Base-by-base conservation (phyloP, 2,888 invertebrate genomes). In the Bugula neritina region DNA sequence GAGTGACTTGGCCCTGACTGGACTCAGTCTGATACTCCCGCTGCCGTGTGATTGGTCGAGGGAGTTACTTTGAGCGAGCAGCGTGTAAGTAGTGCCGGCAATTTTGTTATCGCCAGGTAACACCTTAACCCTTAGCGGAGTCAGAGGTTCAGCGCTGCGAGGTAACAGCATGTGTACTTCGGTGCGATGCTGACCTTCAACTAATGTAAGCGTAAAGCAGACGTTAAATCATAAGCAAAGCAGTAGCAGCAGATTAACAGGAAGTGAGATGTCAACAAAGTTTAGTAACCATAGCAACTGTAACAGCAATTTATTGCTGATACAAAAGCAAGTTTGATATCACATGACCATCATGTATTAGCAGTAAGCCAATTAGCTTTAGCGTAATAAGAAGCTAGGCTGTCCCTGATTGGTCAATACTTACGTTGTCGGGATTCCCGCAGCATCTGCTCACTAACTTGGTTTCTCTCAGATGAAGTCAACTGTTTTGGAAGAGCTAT, bases 161-260 rank as follows among this genome's bases (percentile, higher is more conserved):
- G 21, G 63, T 63, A 63, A 63, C 63, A 63, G 27, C 63, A 63
- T 63, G 27, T 63, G 34, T 27, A 63, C 27, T 31, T 63, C 63
- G 10, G 63, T 63, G 31, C 63, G 63, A 31, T 63, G 63, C 10
- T 31, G 27, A 31, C 31, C 63, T 25, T 63, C 63, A 13, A 63
- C 63, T 63, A 43, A 43, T 5, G 43, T 43, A 43, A n/a, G n/a
- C n/a, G n/a, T n/a, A n/a, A n/a, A n/a, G n/a, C n/a, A n/a, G n/a
- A n/a, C n/a, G n/a, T n/a, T n/a, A n/a, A n/a, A n/a, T n/a, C n/a
- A n/a, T n/a, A n/a, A n/a, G n/a, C n/a, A n/a, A n/a, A n/a, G n/a
- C n/a, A n/a, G n/a, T n/a, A n/a, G n/a, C n/a, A n/a, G n/a, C n/a
- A n/a, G n/a, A n/a, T n/a, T n/a, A n/a, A n/a, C n/a, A n/a, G n/a